Percentiles rank a stretch among this genome's conserved stretches.
Conservation (phyloP, 1,140 invertebrate species). For the Arctopsyche grandis region DNA sequence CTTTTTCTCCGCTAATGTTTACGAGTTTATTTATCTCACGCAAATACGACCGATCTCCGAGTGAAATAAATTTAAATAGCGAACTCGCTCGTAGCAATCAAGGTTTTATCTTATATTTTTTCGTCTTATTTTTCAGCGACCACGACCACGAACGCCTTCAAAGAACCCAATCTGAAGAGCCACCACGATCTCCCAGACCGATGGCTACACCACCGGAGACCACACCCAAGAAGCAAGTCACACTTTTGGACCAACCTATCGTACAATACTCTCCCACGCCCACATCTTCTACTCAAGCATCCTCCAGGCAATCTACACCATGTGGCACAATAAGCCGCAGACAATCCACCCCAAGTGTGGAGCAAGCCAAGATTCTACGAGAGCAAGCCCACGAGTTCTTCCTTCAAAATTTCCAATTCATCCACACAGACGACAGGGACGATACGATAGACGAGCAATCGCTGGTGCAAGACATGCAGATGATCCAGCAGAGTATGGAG, state of each 20-base stretch:
- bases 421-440: constrained; percentile 66
- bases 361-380: constrained; percentile 45
- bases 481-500: constrained; percentile 66
- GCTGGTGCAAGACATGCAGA: constrained; percentile 61
- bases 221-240: constrained; percentile 53
- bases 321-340: constrained; percentile 37
- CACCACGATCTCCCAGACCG: constrained; percentile 76
- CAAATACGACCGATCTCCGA: neutral
- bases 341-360: constrained; percentile 50
- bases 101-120: neutral
- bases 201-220: constrained; percentile 56
- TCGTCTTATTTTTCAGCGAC: constrained; percentile 52
- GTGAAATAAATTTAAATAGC: neutral
- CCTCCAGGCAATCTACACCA: constrained; percentile 43
- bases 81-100: neutral
- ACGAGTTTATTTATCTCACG: constrained; percentile 14
- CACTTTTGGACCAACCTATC: constrained; percentile 47
- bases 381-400: constrained; percentile 66
- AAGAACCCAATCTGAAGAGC: constrained; percentile 85
- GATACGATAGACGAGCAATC: constrained; percentile 63
- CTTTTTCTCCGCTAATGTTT: neutral
- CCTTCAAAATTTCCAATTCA: constrained; percentile 67
- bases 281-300: constrained; percentile 18
- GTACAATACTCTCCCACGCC: constrained; percentile 41
- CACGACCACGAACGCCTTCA: constrained; percentile 79